These are phyloP conservation scores for Chaenogobius annularis DNA, from an alignment of 2,113 vertebrate genomes.

Conservation along the genomic window DNA sequence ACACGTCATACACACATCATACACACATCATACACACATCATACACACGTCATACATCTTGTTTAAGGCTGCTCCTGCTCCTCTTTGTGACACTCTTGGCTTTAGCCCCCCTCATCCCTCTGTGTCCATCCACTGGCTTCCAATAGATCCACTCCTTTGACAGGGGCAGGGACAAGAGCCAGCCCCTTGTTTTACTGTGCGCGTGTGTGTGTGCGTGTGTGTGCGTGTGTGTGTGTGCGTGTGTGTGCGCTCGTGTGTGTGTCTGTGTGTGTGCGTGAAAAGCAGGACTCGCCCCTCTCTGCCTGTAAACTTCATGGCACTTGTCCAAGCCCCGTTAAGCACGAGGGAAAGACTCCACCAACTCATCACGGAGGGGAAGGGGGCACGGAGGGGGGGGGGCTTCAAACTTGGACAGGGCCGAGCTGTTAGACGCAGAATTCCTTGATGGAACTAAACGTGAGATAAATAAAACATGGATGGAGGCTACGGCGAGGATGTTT, in stretches of 20 bases:
- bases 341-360: background rate
- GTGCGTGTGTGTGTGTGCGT: background rate
- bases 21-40: too few relatives aligned
- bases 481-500: background rate
- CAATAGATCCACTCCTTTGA: conserved; percentile 29
- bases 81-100: background rate
- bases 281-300: background rate
- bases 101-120: conserved; percentile 23
- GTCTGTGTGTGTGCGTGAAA: background rate
- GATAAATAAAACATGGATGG: background rate
- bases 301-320: conserved; percentile 6
- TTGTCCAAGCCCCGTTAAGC: conserved; percentile 9
- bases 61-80: background rate
- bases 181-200: background rate
- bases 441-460: conserved; percentile 1
- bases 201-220: background rate
- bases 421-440: background rate
- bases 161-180: conserved; percentile 14
- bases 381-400: background rate
- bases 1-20: too few relatives aligned
- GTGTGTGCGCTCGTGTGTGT: background rate
- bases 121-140: conserved; percentile 9
- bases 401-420: background rate
- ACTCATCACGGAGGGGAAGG: background rate
- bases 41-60: background rate